phyloP scores from a whole-genome alignment of 1,140 invertebrate species.

The Drosophila pallidifrons region DNA sequence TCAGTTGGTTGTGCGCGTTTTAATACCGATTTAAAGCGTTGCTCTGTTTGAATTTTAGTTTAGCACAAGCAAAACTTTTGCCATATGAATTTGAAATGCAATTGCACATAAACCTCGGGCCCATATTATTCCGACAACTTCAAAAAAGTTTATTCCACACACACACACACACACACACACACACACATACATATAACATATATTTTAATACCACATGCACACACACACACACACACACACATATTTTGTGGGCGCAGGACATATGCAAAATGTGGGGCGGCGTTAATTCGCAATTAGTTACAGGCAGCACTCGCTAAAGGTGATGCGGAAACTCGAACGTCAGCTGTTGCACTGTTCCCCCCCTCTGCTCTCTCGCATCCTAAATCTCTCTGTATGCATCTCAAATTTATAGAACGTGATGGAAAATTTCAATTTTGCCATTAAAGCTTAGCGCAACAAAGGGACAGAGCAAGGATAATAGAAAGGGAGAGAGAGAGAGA shows the following conservation, averaged over 20 bases:
- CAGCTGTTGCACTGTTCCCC: slow-evolving; percentile 19
- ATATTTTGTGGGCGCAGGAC: slow-evolving; percentile 13
- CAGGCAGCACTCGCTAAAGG: slow-evolving; percentile 27
- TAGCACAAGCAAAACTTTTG: slow-evolving; percentile 60
- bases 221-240: slow-evolving; percentile 16
- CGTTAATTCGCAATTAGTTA: slow-evolving; percentile 61
- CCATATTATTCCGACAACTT: slow-evolving; percentile 38
- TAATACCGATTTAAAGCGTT: slow-evolving; percentile 72
- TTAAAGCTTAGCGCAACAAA: background rate
- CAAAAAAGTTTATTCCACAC: slow-evolving; percentile 45
- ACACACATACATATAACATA: background rate
- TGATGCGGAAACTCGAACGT: slow-evolving; percentile 12
- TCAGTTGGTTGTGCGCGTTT: slow-evolving; percentile 62
- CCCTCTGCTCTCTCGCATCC: background rate
- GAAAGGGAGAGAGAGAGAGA: background rate
- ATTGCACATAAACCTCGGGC: slow-evolving; percentile 56
- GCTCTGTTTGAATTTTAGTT: slow-evolving; percentile 64
- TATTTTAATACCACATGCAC: slow-evolving; percentile 34
- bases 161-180: slow-evolving; percentile 12
- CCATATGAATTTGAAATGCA: slow-evolving; percentile 70
- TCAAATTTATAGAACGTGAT: slow-evolving; percentile 22
- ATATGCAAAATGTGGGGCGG: background rate
- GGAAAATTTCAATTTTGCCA: slow-evolving; percentile 21
- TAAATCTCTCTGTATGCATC: background rate
- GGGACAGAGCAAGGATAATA: background rate